A percentile compares a stretch with the other conserved stretches of the same genome.
These are phyloP conservation scores for Saiga tatarica DNA, from an alignment of 2,113 vertebrate genomes.

Conservation along the genomic window DNA sequence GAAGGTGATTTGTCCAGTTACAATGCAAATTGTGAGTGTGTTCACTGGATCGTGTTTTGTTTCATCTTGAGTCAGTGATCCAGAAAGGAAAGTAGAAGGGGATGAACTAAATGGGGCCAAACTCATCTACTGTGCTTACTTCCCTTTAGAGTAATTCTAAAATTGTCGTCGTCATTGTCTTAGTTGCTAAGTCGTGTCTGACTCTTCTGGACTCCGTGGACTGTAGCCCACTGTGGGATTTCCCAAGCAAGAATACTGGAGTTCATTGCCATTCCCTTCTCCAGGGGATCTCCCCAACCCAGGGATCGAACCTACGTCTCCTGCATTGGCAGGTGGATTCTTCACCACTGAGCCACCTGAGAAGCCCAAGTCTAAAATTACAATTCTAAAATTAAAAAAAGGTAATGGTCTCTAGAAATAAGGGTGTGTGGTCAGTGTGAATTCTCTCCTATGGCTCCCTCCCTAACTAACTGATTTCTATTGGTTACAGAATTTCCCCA, in stretches of 20 bases:
- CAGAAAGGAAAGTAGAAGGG: background rate
- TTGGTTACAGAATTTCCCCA: background rate
- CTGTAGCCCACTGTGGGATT: background rate
- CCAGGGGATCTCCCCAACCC: background rate
- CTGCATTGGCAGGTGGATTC: background rate
- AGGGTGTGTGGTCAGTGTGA: background rate
- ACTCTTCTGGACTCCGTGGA: accelerated
- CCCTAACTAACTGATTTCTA: background rate
- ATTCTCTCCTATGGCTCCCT: background rate
- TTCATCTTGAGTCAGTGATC: background rate
- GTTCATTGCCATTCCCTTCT: background rate
- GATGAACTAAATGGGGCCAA: background rate
- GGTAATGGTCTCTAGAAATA: background rate
- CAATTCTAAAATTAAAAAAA: background rate
- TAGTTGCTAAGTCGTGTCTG: background rate
- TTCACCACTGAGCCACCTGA: background rate
- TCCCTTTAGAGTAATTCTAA: background rate
- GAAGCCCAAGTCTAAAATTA: background rate
- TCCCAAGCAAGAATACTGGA: background rate
- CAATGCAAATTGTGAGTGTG: background rate
- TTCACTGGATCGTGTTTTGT: background rate
- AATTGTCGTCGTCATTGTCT: background rate
- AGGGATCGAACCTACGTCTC: background rate
- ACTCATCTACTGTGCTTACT: background rate
- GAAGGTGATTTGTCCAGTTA: background rate